These are phyloP conservation scores for Terrapene triunguis DNA, from an alignment of 2,113 vertebrate genomes.

Conservation along the genomic window DNA sequence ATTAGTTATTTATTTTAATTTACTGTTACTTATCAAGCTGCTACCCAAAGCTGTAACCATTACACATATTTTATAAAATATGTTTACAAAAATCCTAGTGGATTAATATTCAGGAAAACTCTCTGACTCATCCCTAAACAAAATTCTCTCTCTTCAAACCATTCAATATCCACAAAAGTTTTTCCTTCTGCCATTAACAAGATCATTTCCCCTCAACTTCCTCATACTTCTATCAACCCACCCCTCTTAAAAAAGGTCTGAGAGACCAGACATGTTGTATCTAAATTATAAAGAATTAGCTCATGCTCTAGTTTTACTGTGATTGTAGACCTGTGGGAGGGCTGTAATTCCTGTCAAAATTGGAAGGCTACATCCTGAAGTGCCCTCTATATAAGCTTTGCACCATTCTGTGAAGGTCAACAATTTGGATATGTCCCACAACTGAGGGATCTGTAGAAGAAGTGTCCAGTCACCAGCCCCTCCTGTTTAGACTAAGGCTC, in stretches of 20 bases:
- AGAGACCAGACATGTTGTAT: neutral
- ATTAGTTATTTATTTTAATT: neutral
- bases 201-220: neutral
- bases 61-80: neutral
- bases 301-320: neutral
- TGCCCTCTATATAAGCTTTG: neutral
- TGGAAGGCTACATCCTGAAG: neutral
- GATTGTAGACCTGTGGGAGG: neutral
- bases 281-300: neutral
- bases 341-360: neutral
- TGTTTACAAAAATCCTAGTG: neutral
- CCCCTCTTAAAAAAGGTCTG: neutral
- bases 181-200: neutral
- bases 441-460: neutral
- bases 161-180: accelerated
- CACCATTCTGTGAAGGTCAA: neutral
- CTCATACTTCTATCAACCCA: neutral
- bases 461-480: neutral
- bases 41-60: neutral
- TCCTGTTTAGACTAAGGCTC: neutral
- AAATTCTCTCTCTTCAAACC: neutral
- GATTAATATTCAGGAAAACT: neutral
- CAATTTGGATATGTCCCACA: neutral
- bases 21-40: neutral
- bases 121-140: neutral